Percentiles rank a stretch among this genome's conserved stretches.
Conservation (phyloP, 2,113 vertebrate species). For the Neofelis nebulosa region DNA sequence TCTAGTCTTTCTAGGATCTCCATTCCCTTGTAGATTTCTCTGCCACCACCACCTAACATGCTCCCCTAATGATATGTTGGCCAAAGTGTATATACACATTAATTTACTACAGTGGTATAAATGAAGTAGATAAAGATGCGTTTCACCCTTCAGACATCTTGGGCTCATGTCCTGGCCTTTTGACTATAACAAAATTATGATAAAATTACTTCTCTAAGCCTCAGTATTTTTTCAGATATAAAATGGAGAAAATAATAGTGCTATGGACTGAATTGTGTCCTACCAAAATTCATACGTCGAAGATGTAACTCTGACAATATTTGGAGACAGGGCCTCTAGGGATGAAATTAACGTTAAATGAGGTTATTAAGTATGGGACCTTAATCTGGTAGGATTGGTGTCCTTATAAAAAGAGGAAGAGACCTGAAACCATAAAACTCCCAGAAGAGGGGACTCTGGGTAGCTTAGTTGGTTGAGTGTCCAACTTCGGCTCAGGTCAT, state of each 20-base stretch:
- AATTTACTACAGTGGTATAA: not conserved
- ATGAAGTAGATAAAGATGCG: not conserved
- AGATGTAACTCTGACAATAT: not conserved
- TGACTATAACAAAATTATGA: not conserved
- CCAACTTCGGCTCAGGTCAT: too few species aligned
- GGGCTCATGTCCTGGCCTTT: not conserved
- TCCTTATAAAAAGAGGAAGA: not conserved
- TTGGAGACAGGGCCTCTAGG: not conserved
- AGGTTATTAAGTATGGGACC: not conserved
- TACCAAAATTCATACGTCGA: not conserved
- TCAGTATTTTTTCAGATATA: not conserved
- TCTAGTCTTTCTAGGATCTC: not conserved
- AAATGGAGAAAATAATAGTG: not conserved
- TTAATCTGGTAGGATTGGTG: not conserved
- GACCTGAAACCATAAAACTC: not conserved
- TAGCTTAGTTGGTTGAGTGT: too few species aligned
- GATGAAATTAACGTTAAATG: slow-evolving; percentile 28
- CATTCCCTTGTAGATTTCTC: not conserved
- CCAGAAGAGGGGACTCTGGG: not conserved
- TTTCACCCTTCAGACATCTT: not conserved
- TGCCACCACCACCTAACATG: not conserved
- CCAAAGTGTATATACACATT: not conserved
- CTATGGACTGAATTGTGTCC: not conserved
- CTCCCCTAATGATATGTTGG: not conserved
- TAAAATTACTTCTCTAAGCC: not conserved